Evolutionary conservation across 2,888 invertebrate genomes (phyloP).

Genomic region (Diploptera punctata): DNA sequence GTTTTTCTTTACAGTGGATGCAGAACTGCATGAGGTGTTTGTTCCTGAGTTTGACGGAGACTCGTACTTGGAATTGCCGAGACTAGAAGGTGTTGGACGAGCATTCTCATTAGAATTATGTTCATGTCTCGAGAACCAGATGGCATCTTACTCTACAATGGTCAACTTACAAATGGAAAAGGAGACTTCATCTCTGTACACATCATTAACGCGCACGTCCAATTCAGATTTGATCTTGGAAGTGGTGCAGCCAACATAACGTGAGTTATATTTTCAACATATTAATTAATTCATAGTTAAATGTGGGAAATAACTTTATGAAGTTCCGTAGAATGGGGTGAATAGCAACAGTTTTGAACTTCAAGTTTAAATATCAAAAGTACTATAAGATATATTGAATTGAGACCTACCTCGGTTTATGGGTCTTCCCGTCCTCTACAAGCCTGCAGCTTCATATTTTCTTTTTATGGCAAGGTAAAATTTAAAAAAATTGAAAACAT

Average conservation of each 20-base stretch:
- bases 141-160: conserved; percentile 84
- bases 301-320: too few relatives aligned
- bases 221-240: conserved; percentile 90
- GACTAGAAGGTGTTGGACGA: conserved; percentile 74
- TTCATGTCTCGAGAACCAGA: conserved; percentile 78
- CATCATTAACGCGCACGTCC: conserved; percentile 78
- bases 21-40: conserved; percentile 58
- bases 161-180: conserved; percentile 74
- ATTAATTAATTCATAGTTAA: too few relatives aligned
- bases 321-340: too few relatives aligned
- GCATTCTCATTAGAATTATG: conserved; percentile 83
- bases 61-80: conserved; percentile 73
- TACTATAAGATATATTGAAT: too few relatives aligned
- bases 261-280: too few relatives aligned
- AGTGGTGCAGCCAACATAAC: conserved; percentile 85
- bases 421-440: too few relatives aligned
- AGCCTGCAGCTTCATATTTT: too few relatives aligned
- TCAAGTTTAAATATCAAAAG: too few relatives aligned
- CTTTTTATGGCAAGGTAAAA: too few relatives aligned
- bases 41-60: conserved; percentile 79
- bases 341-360: too few relatives aligned
- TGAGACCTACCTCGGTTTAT: too few relatives aligned
- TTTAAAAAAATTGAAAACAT: too few relatives aligned
- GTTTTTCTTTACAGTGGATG: conserved; percentile 52
- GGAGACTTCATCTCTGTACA: conserved; percentile 86